Evolutionary conservation across 2,113 vertebrate species (phyloP).

Genomic region (Syrrhaptes paradoxus): DNA sequence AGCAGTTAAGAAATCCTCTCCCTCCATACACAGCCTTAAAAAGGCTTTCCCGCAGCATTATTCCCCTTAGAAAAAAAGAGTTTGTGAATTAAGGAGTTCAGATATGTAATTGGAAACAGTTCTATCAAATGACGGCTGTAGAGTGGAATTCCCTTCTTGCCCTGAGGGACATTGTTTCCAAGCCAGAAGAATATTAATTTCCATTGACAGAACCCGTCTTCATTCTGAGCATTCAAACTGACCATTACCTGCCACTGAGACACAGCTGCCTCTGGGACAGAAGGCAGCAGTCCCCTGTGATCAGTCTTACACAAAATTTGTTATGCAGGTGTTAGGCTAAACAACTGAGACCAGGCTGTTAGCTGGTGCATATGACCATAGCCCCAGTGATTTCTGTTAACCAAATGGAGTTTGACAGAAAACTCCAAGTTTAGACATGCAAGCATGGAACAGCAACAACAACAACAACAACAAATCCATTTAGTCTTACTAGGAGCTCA

Average conservation of each 20-base stretch:
- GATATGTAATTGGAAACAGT: conserved; percentile 2
- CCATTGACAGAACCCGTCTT: not conserved
- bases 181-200: not conserved
- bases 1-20: not conserved
- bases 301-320: not conserved
- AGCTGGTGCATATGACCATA: not conserved
- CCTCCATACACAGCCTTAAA: not conserved
- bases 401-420: not conserved
- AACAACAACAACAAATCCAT: not conserved
- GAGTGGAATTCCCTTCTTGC: conserved; percentile 5
- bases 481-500: not conserved
- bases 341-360: not conserved
- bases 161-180: not conserved
- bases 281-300: not conserved
- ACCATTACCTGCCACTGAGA: not conserved
- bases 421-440: not conserved
- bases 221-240: not conserved
- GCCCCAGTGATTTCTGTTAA: not conserved
- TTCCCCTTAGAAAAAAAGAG: not conserved
- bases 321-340: not conserved
- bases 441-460: not conserved
- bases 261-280: not conserved
- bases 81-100: conserved; percentile 15
- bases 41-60: not conserved
- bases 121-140: not conserved